Percentiles rank a stretch among this genome's conserved stretches.
Evolutionary conservation across 30 jellyfish, hydroid and myxozoan species (phyloP).

Genomic region (Aurelia sp.): DNA sequence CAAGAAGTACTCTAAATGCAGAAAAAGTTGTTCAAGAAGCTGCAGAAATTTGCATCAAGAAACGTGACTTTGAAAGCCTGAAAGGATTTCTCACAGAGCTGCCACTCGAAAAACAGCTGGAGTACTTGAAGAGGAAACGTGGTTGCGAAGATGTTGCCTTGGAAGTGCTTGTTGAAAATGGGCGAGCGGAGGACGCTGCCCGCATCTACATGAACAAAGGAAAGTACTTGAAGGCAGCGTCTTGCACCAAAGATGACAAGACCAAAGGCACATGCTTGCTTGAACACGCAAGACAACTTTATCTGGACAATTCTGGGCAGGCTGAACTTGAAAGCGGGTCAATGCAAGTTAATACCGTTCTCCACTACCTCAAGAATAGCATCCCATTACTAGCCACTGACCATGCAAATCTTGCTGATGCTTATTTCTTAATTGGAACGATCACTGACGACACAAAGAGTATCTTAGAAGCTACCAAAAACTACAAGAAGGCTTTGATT

Average conservation of each 20-base stretch:
- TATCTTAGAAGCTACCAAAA: slow-evolving; percentile 5
- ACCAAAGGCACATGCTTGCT: slow-evolving; percentile 38
- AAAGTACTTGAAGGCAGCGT: slow-evolving; percentile 38
- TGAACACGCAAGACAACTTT: slow-evolving; percentile 39
- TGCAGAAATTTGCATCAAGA: slow-evolving; percentile 41
- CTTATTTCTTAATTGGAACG: slow-evolving; percentile 10
- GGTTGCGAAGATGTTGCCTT: slow-evolving; percentile 46
- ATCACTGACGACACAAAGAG: not conserved
- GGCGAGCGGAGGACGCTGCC: slow-evolving; percentile 64
- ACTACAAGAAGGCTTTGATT: not conserved
- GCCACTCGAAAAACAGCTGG: slow-evolving; percentile 47
- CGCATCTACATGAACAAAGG: slow-evolving; percentile 36
- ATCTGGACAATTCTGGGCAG: not conserved
- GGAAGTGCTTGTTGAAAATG: slow-evolving; percentile 24
- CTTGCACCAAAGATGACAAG: not conserved
- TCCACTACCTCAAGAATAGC: slow-evolving; percentile 3
- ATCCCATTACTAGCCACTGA: not conserved
- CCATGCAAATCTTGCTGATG: slow-evolving; percentile 31
- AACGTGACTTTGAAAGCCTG: slow-evolving; percentile 15
- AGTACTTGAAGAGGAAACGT: slow-evolving; percentile 43
- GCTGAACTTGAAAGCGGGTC: not conserved
- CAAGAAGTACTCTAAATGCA: slow-evolving; percentile 61
- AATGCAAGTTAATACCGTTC: not conserved
- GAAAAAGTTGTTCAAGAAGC: slow-evolving; percentile 51
- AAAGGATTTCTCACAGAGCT: slow-evolving; percentile 20